Percentiles rank a stretch among this genome's conserved stretches.
Evolutionary conservation across 2,888 invertebrate species (phyloP).

Genomic region (Chamaedrilus cognettii): DNA sequence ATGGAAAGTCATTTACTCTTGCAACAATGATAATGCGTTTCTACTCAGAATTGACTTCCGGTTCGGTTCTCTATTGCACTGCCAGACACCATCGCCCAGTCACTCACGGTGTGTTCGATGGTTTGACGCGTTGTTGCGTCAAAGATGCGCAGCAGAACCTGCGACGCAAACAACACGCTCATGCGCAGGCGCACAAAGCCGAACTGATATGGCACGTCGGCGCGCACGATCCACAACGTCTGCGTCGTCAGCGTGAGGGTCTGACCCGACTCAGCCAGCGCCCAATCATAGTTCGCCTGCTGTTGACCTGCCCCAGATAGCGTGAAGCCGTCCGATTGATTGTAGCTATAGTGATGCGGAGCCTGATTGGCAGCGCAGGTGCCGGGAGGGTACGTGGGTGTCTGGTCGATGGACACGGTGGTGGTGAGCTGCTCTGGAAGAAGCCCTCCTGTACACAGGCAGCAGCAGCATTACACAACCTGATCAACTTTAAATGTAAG

Average conservation of each 20-base stretch:
- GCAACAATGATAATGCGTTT: too few relatives aligned
- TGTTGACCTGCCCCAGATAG: background rate
- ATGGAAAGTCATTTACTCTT: too few relatives aligned
- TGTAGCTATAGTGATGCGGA: background rate
- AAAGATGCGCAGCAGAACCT: background rate
- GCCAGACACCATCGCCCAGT: too few relatives aligned
- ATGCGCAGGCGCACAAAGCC: background rate
- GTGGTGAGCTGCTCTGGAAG: background rate
- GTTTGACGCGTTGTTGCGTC: background rate
- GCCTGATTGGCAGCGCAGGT: background rate
- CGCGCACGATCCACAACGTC: background rate
- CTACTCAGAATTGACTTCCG: too few relatives aligned
- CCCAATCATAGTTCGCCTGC: background rate
- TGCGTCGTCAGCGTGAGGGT: background rate
- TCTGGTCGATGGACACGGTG: background rate
- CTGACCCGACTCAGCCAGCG: background rate
- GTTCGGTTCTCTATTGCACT: too few relatives aligned
- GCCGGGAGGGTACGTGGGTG: background rate
- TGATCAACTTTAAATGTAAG: too few relatives aligned
- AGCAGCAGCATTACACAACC: too few relatives aligned
- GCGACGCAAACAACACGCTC: background rate
- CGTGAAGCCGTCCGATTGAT: background rate
- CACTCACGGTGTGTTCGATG: background rate
- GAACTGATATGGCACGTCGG: background rate
- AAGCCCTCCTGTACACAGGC: background rate